Evolutionary conservation across 2,113 vertebrate species (phyloP).

Genomic region (Nettapus auritus): DNA sequence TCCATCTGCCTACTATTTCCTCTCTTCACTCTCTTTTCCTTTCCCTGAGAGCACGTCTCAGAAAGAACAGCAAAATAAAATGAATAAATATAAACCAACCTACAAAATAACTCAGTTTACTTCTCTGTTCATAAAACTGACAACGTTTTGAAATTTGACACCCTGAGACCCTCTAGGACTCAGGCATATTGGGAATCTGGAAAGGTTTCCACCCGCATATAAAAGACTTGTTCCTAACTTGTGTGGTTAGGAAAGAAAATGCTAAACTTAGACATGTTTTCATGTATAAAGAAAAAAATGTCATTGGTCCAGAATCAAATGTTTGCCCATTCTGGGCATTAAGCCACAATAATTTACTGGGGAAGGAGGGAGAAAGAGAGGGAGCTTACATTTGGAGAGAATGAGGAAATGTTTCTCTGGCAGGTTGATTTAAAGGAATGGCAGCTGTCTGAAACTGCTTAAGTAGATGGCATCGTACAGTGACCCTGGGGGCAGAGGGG

Average conservation of each 20-base stretch:
- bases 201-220: not conserved
- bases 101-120: not conserved
- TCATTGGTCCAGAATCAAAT: not conserved
- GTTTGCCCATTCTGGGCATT: not conserved
- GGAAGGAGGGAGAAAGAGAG: not conserved
- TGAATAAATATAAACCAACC: not conserved
- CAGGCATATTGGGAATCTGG: not conserved
- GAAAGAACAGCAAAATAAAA: not conserved
- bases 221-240: not conserved
- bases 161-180: not conserved
- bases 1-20: not conserved
- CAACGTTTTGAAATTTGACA: not conserved
- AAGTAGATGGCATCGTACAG: not conserved
- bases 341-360: not conserved
- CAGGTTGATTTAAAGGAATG: constrained; percentile 45
- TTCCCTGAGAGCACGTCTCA: not conserved
- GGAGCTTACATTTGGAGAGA: not conserved
- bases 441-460: not conserved
- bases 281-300: not conserved
- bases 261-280: not conserved
- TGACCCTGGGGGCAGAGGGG: not conserved
- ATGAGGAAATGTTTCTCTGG: not conserved
- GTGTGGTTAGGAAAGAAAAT: not conserved
- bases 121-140: not conserved
- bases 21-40: not conserved